Evolutionary conservation across 2,797 vertebrate species (phyloP), one percentile per base, ranked within the genome.

Genomic region (Hapalemur alaotrensis): DNA sequence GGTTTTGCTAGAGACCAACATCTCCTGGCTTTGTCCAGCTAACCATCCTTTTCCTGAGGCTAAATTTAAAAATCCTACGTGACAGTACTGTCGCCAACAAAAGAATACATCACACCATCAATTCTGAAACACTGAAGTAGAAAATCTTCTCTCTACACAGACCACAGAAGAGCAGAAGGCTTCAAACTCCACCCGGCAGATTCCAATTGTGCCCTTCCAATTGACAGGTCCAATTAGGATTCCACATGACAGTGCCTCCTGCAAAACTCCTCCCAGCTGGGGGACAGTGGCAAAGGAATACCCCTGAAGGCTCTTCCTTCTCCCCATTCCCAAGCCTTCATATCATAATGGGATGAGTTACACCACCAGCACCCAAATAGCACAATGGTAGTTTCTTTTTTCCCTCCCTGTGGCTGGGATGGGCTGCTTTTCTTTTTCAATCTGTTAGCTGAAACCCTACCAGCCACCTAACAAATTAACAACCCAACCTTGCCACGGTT

Each of bases 401-500:
- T 90, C 72, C 59, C 80, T 57, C 91, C 30, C 30, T 5, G 3
- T 78, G 78, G 80, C 20, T 81, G 52, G 22, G 23, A 86, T 83
- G 41, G 12, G 35, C 2, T 79, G 25, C 73, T 88, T 79, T 76
- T 20, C 30, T 96, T 93, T 97, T 87, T 92, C 95, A 81, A 38
- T 7, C 4, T 70, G 59, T 46, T 89, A 91, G 72, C 76, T 14
- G 28, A 87, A 96, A 96, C 67, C 61, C 38, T 93, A 95, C 18
- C 89, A 96, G 94, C 43, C 0, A 61, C 28, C 84, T 94, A 86
- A 89, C 72, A 93, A 79, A 57, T 38, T 84, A 98, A 97, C 91
- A 96, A 82, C 63, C 59, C 38, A 32, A 32, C 28, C 61, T 63
- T 25, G n/a, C 28, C 25, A 38, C 2, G 0, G 76, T 81, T 89